Evolutionary conservation across 2,888 invertebrate genomes (phyloP).

Genomic region (Acanthoscelides obtectus): DNA sequence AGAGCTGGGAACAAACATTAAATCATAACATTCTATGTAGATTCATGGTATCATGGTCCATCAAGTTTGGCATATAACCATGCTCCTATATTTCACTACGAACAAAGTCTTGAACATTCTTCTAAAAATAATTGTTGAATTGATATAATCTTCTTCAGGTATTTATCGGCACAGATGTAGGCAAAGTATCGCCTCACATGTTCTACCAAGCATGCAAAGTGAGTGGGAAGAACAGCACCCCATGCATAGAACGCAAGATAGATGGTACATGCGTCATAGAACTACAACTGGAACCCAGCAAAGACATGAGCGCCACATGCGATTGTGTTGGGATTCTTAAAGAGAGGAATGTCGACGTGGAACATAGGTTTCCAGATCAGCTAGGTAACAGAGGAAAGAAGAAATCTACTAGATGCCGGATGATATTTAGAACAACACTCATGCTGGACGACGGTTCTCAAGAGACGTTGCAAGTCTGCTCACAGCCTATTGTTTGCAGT

Average conservation of each 20-base stretch:
- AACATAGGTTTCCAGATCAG: conserved; percentile 82
- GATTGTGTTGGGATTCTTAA: conserved; percentile 97
- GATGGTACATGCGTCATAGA: conserved; percentile 95
- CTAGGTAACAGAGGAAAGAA: conserved; percentile 79
- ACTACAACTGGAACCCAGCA: conserved; percentile 81
- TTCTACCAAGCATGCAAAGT: conserved; percentile 97
- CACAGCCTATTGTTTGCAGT: conserved; percentile 91
- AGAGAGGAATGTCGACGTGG: conserved; percentile 94
- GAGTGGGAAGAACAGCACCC: conserved; percentile 93
- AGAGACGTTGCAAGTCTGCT: conserved; percentile 84
- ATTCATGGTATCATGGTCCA: no score
- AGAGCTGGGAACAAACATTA: no score
- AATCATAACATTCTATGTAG: no score
- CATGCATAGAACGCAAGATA: conserved; percentile 82
- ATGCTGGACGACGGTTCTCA: conserved; percentile 69
- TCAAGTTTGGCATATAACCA: no score
- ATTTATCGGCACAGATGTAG: conserved; percentile 89
- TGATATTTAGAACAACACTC: conserved; percentile 88
- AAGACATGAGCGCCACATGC: conserved; percentile 88
- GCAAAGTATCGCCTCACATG: conserved; percentile 89
- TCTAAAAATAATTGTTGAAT: not conserved
- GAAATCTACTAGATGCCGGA: conserved; percentile 90
- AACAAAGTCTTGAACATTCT: no score
- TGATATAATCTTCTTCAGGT: conserved; percentile 47
- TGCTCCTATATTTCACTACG: no score